These are phyloP conservation scores for Bungarus multicinctus DNA, from an alignment of 2,113 vertebrate genomes.

Conservation along the genomic window DNA sequence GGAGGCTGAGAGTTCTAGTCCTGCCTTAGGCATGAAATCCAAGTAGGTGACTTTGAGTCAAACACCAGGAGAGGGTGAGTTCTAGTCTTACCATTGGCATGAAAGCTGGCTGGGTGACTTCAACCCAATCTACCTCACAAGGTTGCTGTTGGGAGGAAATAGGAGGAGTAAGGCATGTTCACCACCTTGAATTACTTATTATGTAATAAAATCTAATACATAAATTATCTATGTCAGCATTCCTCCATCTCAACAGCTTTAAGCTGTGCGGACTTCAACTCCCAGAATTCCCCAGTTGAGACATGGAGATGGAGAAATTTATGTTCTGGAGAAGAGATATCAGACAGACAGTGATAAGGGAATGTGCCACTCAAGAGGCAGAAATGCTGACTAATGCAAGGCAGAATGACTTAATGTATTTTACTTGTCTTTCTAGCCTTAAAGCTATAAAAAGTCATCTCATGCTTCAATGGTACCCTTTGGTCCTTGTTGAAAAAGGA, in stretches of 20 bases:
- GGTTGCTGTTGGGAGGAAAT: neutral
- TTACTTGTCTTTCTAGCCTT: slow-evolving; percentile 58
- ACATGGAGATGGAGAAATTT: neutral
- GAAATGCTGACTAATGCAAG: slow-evolving; percentile 47
- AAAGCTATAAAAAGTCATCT: slow-evolving; percentile 51
- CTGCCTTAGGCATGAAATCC: neutral
- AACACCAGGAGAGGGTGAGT: neutral
- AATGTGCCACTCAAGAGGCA: slow-evolving; percentile 30
- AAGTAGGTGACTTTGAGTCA: neutral
- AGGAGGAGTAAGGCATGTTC: neutral
- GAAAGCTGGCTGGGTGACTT: neutral
- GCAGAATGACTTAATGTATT: slow-evolving; percentile 46
- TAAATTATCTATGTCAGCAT: neutral
- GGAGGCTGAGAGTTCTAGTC: neutral
- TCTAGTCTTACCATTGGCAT: neutral
- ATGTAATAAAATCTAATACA: neutral
- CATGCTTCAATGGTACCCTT: slow-evolving; percentile 57
- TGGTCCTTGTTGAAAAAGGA: slow-evolving; percentile 30
- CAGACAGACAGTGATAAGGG: neutral
- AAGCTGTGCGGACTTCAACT: neutral
- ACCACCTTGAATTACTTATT: neutral
- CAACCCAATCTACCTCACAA: neutral
- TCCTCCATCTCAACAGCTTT: neutral
- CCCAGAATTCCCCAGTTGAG: slow-evolving; percentile 24
- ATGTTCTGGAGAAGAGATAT: slow-evolving; percentile 32